These are phyloP conservation scores for Girardinichthys multiradiatus DNA, from an alignment of 2,113 vertebrate species.

Conservation along the genomic window DNA sequence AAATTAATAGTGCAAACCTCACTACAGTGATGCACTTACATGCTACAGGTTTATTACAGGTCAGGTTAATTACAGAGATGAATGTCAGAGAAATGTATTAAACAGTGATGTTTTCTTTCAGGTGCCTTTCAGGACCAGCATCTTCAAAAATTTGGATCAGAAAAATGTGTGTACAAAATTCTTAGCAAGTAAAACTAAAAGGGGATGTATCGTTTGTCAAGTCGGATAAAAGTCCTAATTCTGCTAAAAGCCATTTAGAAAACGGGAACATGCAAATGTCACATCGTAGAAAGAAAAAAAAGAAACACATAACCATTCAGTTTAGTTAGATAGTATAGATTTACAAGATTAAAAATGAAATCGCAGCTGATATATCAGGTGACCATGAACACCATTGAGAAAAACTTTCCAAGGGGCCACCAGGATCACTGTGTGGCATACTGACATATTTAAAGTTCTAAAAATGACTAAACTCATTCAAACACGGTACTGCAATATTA, in stretches of 20 bases:
- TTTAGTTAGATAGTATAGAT: neutral
- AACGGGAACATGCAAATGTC: neutral
- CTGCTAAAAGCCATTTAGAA: neutral
- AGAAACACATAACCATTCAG: neutral
- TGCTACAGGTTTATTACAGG: slow-evolving; percentile 13
- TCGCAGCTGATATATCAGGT: neutral
- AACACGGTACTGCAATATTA: neutral
- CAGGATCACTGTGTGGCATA: neutral
- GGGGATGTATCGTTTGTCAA: slow-evolving; percentile 11
- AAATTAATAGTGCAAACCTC: slow-evolving; percentile 43
- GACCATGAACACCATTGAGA: neutral
- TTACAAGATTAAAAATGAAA: neutral
- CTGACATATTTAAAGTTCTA: no score
- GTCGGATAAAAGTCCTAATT: neutral
- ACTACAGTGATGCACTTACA: slow-evolving; percentile 26
- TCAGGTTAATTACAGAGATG: slow-evolving; percentile 20
- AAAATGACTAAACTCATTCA: no score
- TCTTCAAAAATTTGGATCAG: slow-evolving; percentile 9
- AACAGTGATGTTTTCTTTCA: slow-evolving; percentile 2
- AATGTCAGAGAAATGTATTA: slow-evolving; percentile 6
- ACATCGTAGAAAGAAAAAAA: neutral
- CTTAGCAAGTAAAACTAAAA: slow-evolving; percentile 22
- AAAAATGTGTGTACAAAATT: slow-evolving; percentile 43
- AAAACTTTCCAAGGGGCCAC: neutral
- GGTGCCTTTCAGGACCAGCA: slow-evolving; percentile 19